Percentiles rank a stretch among this genome's conserved stretches.
Conservation (phyloP, 2,113 vertebrate species). For the Centropristis striata region DNA sequence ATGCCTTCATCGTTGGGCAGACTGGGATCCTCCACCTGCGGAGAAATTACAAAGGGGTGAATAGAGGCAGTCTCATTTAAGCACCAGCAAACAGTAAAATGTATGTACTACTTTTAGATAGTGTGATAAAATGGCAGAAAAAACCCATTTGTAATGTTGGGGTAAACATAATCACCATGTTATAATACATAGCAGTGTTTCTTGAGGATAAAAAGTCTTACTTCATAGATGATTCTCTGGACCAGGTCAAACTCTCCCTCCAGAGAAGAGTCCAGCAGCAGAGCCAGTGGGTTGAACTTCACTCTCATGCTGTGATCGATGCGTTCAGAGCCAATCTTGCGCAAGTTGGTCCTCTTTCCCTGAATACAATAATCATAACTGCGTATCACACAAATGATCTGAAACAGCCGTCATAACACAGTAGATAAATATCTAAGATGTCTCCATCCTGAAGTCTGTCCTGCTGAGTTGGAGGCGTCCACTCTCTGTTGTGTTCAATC, state of each 20-base stretch:
- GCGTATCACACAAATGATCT: not conserved
- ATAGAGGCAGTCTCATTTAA: not conserved
- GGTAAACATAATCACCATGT: not conserved
- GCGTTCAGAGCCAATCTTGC: constrained; percentile 93
- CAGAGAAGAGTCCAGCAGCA: constrained; percentile 97
- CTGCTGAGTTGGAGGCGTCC: not conserved
- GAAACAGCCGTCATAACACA: not conserved
- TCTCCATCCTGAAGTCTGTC: constrained; percentile 3
- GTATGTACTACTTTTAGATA: not conserved
- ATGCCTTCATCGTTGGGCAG: constrained; percentile 98
- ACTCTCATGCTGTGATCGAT: constrained; percentile 96
- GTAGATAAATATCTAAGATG: not conserved
- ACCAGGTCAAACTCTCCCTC: constrained; percentile 98
- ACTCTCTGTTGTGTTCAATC: not conserved
- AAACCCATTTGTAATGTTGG: no score
- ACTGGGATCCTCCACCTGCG: constrained; percentile 96
- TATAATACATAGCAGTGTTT: not conserved
- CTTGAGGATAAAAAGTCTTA: constrained; percentile 64
- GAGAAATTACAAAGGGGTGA: not conserved
- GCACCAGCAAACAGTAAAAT: not conserved
- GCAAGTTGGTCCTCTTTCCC: constrained; percentile 97
- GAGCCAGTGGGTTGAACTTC: constrained; percentile 96
- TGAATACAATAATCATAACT: constrained; percentile 68
- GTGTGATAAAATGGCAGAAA: not conserved
- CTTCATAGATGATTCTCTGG: constrained; percentile 98